Evolutionary conservation across 1,140 invertebrate genomes (phyloP).

Genomic region (Armadillidium nasatum): DNA sequence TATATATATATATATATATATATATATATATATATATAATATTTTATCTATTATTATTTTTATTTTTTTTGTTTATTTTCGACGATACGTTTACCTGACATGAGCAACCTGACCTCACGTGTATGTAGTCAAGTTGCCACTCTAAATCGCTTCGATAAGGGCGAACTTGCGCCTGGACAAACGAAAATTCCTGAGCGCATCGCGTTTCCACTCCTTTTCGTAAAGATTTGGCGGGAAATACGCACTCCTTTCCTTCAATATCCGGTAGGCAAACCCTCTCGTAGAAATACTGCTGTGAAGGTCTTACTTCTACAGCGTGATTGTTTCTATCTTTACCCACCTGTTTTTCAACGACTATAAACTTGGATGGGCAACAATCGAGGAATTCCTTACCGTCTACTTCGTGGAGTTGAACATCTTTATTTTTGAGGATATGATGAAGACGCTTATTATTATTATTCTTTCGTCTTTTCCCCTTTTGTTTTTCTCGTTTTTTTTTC

Average conservation of each 20-base stretch:
- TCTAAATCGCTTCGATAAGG: slow-evolving; percentile 3
- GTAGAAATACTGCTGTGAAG: slow-evolving; percentile 28
- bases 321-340: slow-evolving; percentile 31
- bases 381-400: slow-evolving; percentile 29
- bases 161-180: slow-evolving; percentile 30
- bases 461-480: slow-evolving; percentile 16
- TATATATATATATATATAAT: slow-evolving; percentile 4
- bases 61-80: neutral
- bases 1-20: neutral
- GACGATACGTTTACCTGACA: slow-evolving; percentile 21
- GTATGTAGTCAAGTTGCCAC: slow-evolving; percentile 27
- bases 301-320: slow-evolving; percentile 32
- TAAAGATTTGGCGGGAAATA: slow-evolving; percentile 32
- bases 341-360: slow-evolving; percentile 27
- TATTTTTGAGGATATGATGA: slow-evolving; percentile 7
- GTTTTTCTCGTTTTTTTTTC: slow-evolving; percentile 12
- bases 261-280: slow-evolving; percentile 35
- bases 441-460: neutral
- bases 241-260: slow-evolving; percentile 33
- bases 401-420: slow-evolving; percentile 18
- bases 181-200: slow-evolving; percentile 35
- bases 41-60: neutral
- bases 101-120: slow-evolving; percentile 30
- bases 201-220: slow-evolving; percentile 26
- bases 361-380: slow-evolving; percentile 39